phyloP scores from a whole-genome alignment of 2,888 invertebrate genomes.

The Julus scandinavius region DNA sequence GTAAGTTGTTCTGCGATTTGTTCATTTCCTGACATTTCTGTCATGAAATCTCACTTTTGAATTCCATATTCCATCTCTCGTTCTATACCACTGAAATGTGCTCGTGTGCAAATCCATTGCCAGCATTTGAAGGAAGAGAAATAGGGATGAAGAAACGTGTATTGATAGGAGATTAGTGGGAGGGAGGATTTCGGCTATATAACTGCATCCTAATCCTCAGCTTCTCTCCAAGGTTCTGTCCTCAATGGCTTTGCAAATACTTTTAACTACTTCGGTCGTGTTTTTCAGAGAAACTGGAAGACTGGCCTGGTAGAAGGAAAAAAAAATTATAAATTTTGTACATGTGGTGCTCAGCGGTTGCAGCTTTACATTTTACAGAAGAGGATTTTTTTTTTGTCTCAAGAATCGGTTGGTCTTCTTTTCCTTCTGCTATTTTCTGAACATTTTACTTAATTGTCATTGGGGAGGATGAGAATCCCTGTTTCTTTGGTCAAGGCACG shows the following conservation, averaged over 20 bases:
- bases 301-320: neutral
- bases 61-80: neutral
- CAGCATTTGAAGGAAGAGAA: slow-evolving; percentile 4
- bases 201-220: slow-evolving; percentile 13
- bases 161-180: slow-evolving; percentile 25
- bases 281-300: neutral
- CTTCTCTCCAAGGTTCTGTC: slow-evolving; percentile 24
- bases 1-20: neutral
- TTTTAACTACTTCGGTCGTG: slow-evolving; percentile 39
- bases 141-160: neutral
- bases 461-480: slow-evolving; percentile 33
- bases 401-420: neutral
- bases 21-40: neutral
- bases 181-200: slow-evolving; percentile 7
- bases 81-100: neutral
- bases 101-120: neutral
- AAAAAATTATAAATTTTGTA: slow-evolving; percentile 41
- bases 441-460: slow-evolving; percentile 33
- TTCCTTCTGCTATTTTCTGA: neutral
- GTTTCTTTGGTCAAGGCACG: slow-evolving; percentile 26
- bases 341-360: neutral
- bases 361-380: neutral
- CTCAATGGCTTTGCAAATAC: slow-evolving; percentile 46
- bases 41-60: neutral
- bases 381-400: slow-evolving; percentile 27